These are phyloP conservation scores for Zygogramma bicolorata DNA, from an alignment of 2,888 invertebrate species.

Conservation along the genomic window DNA sequence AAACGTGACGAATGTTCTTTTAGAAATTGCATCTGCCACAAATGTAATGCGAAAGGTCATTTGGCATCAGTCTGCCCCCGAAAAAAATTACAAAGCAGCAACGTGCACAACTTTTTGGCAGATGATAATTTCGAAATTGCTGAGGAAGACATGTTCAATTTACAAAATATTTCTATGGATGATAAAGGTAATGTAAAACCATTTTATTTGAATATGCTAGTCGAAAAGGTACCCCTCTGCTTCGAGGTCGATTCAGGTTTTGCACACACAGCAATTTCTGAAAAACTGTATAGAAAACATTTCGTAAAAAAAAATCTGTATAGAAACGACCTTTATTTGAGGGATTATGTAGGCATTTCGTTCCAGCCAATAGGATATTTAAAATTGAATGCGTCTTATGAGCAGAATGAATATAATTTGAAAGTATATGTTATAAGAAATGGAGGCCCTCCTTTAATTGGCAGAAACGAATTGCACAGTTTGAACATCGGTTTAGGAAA, in stretches of 20 bases:
- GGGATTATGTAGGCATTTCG: not conserved
- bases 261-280: not conserved
- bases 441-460: not conserved
- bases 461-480: not conserved
- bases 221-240: not conserved
- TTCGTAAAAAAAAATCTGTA: not conserved
- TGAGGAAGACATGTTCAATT: not conserved
- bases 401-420: not conserved
- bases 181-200: not conserved
- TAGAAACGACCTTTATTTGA: not conserved
- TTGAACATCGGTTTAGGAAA: not conserved
- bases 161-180: not conserved
- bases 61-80: not conserved
- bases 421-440: not conserved
- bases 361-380: not conserved
- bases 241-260: not conserved
- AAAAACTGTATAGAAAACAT: not conserved
- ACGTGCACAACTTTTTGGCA: not conserved
- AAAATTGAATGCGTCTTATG: not conserved
- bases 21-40: not conserved
- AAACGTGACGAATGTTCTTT: not conserved
- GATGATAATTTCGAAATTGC: not conserved
- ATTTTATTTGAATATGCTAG: not conserved
- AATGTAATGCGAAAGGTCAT: not conserved
- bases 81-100: not conserved